Base-by-base conservation (phyloP, 2,113 vertebrate genomes). In the Neotoma lepida region DNA sequence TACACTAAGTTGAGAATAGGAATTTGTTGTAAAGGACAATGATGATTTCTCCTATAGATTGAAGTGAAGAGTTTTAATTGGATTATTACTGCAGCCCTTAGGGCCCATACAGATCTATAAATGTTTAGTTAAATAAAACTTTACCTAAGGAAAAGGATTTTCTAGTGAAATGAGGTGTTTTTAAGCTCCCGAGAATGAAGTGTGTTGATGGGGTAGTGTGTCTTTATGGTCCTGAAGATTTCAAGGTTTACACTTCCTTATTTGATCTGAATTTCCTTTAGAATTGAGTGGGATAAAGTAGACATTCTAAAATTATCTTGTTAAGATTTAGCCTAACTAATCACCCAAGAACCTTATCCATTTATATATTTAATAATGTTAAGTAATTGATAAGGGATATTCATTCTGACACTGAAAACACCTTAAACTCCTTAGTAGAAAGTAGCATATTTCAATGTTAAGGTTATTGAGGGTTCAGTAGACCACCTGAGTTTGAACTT, bases 71-170 rank as follows among this genome's bases (percentile, higher is more conserved):
- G 44, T 96, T 95, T 88, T 96, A 97, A 96, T 96, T 96, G 88
- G 71, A 88, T 95, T 96, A 78, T 41, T 82, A 70, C 94, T 91
- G 88, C 71, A 58, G 93, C 93, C 41, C 41, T 68, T 91, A 95
- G 76, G 74, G 81, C 85, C 70, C 76, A 63, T 15, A 89, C 30
- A 96, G 74, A 95, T 58, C 74, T 93, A n/a, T 71, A 95, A 95
- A 33, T 56, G 71, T 89, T 92, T 92, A 89, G 63, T 86, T 93
- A 93, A 91, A 96, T 84, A 84, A 95, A 93, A 87, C 86, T 97
- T 96, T 82, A 70, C 71, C 30, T 84, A 96, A 92, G 44, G 85
- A 74, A 91, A 97, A 96, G 56, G 61, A 96, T 97, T 94, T 97
- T 58, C 73, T 89, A 78, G 89, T 56, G n/a, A 91, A 35, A 66